Evolutionary conservation across 2,797 vertebrate species (phyloP).

Genomic region (Schizopygopsis malacanthus): DNA sequence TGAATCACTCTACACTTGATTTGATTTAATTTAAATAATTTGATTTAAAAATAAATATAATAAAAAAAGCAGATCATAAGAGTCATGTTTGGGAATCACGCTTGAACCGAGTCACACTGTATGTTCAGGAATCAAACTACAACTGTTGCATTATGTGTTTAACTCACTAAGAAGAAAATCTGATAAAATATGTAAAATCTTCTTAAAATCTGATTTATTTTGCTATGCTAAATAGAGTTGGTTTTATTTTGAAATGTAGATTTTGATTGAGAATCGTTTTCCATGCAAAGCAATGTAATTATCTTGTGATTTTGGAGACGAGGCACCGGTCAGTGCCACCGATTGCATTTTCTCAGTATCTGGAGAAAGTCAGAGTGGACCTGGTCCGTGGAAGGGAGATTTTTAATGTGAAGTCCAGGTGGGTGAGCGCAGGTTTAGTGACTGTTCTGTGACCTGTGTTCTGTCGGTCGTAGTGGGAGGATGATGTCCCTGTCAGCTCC

Average conservation of each 20-base stretch:
- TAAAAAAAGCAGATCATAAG: neutral
- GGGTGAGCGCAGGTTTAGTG: slow-evolving; percentile 56
- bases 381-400: slow-evolving; percentile 35
- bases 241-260: neutral
- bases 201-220: neutral
- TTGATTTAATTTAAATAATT: neutral
- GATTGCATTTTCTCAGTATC: neutral
- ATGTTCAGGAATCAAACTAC: neutral
- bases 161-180: neutral
- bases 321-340: neutral
- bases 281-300: neutral
- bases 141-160: neutral
- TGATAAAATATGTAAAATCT: neutral
- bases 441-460: slow-evolving; percentile 65
- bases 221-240: neutral
- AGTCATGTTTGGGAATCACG: neutral
- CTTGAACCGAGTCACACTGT: neutral
- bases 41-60: neutral
- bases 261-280: neutral
- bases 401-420: slow-evolving; percentile 56
- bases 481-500: slow-evolving; percentile 80
- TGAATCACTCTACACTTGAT: neutral
- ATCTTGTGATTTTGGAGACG: slow-evolving; percentile 19
- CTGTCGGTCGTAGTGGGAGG: slow-evolving; percentile 72
- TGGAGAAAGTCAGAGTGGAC: slow-evolving; percentile 14